These are phyloP conservation scores for Ailuropoda melanoleuca DNA, from an alignment of 2,113 vertebrate genomes.

Conservation along the genomic window DNA sequence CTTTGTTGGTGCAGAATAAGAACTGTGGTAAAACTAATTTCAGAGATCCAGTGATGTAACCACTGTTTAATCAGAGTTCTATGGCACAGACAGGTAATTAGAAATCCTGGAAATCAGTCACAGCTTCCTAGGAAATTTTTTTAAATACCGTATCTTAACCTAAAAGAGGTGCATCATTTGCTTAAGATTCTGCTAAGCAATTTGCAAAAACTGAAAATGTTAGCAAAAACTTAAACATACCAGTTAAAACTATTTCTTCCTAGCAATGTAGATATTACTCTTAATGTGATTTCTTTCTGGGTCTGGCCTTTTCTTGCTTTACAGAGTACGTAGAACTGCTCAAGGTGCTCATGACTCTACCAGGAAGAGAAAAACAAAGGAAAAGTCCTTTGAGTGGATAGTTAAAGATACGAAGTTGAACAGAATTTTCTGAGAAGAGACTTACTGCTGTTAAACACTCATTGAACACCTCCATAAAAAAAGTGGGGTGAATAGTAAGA, in stretches of 20 bases:
- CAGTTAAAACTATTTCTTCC: slow-evolving; percentile 30
- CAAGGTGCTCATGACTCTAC: background rate
- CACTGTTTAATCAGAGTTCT: slow-evolving; percentile 50
- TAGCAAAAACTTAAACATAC: slow-evolving; percentile 14
- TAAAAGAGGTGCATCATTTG: background rate
- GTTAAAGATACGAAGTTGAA: background rate
- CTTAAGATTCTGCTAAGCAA: slow-evolving; percentile 34
- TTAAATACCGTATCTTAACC: slow-evolving; percentile 33
- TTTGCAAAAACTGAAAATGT: slow-evolving; percentile 22
- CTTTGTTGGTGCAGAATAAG: slow-evolving; percentile 19
- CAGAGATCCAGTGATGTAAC: slow-evolving; percentile 15
- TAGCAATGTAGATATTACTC: background rate
- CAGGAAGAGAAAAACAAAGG: slow-evolving; percentile 7
- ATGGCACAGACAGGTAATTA: slow-evolving; percentile 38
- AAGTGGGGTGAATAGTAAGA: background rate
- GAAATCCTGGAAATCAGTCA: slow-evolving; percentile 64
- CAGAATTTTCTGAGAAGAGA: background rate
- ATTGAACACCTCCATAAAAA: background rate
- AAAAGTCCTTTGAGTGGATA: background rate
- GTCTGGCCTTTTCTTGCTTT: background rate
- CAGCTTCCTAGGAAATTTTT: slow-evolving; percentile 8
- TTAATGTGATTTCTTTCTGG: slow-evolving; percentile 23
- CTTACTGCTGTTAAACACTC: background rate
- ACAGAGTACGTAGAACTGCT: background rate
- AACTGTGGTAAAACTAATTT: slow-evolving; percentile 24